Base-by-base conservation (phyloP, 2,797 vertebrate species). In the Botia kubotai region DNA sequence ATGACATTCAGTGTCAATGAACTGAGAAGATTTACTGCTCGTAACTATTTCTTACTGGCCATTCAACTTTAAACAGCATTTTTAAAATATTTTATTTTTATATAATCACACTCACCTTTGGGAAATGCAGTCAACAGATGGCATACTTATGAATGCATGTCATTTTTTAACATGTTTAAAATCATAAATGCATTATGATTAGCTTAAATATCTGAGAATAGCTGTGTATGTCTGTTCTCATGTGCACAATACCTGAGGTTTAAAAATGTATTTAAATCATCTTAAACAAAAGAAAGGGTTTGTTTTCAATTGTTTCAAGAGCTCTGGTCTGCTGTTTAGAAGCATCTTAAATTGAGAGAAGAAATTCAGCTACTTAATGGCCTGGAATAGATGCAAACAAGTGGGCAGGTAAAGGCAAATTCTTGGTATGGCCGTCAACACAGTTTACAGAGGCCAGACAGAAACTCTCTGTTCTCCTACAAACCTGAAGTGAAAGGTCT, bases 391-490 rank as follows among this genome's bases (percentile, higher is more conserved):
- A 77, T 60, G 60, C 69, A 85, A 67, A 81, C 55, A 52, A 77
- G 46, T 33, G 65, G 26, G 65, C 75, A 82, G 81, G 82, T 85
- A 68, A 86, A 85, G 88, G 84, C 67, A 85, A 86, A 89, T 48
- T 82, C 68, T 67, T 11, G 36, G 53, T 62, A 83, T 72, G 50
- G 53, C 76, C 67, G 83, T 79, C 84, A 90, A 75, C 70, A 82
- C 52, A 62, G 83, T 87, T 89, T 88, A 89, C 84, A 89, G 72
- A 85, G 88, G 86, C 83, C 74, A 83, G 85, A 87, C 76, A 70
- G 65, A 81, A 66, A 82, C 83, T 72, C 71, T 75, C 83, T 82
- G 75, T 82, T 84, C 72, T 83, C 86, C 86, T 78, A 21, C 60
- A 83, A 55, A 81, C 87, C 79, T 77, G 76, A 76, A 60, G 71